These are phyloP conservation scores for Zelostemma sp. DNA, from an alignment of 1,140 invertebrate genomes.

Conservation along the genomic window DNA sequence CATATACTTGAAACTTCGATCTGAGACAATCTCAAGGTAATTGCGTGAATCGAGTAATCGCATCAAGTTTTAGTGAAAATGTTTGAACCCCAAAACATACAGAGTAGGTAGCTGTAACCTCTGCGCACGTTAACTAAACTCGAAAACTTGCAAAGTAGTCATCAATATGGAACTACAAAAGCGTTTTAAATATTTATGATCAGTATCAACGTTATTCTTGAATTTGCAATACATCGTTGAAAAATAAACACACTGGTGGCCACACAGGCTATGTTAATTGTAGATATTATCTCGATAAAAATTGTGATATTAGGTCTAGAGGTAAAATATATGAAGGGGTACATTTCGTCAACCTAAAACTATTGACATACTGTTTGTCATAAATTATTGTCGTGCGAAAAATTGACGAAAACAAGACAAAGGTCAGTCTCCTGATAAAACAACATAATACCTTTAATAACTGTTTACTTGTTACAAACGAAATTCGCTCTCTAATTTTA, in stretches of 20 bases:
- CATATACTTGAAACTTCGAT: no score
- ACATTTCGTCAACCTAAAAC: conserved; percentile 20
- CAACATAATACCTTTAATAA: conserved; percentile 1
- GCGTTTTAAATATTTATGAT: conserved; percentile 25
- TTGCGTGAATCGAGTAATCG: conserved; percentile 1
- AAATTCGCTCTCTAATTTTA: no score
- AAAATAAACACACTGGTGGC: conserved; percentile 21
- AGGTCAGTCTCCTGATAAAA: no score
- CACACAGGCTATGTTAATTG: conserved; percentile 19
- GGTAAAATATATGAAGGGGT: not conserved
- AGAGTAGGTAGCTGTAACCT: conserved; percentile 21
- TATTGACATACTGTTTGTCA: conserved; percentile 2
- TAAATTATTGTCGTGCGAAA: not conserved
- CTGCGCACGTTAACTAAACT: conserved; percentile 26
- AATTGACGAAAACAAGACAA: no score
- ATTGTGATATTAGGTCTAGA: conserved; percentile 1
- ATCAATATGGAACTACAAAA: conserved; percentile 16
- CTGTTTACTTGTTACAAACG: conserved; percentile 1
- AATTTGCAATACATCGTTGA: conserved; percentile 33
- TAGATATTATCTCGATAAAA: conserved; percentile 19
- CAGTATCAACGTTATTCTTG: conserved; percentile 30
- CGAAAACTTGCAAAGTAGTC: conserved; percentile 29
- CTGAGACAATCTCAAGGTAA: no score
- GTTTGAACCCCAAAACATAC: no score
- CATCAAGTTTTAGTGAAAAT: no score